phyloP scores from a whole-genome alignment of 2,113 vertebrate genomes.

The Speoplatyrhinus poulsoni region DNA sequence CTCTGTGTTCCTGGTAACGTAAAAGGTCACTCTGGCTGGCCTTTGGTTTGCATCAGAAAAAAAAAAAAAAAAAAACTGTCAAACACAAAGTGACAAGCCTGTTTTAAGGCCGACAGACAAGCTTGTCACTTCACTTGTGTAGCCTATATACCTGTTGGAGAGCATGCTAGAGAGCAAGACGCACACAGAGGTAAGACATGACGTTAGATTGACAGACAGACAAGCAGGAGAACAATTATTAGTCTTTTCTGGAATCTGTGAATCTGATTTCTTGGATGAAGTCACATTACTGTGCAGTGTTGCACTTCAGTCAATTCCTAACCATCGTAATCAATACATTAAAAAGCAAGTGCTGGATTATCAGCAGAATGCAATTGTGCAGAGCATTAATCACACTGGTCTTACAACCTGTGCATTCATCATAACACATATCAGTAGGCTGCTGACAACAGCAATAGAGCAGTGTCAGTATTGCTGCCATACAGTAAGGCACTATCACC shows the following conservation, averaged over 20 bases:
- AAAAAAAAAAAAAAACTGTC: constrained; percentile 7
- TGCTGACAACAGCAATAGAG: no score
- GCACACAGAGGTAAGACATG: background rate
- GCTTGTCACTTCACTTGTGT: no score
- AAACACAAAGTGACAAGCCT: background rate
- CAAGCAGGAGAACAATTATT: background rate
- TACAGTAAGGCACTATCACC: constrained; percentile 10
- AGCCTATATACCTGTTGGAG: background rate
- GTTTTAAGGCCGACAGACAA: background rate
- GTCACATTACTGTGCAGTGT: no score
- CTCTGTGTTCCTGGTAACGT: constrained; percentile 21
- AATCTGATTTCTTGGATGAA: no score
- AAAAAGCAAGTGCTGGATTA: no score
- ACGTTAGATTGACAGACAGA: background rate
- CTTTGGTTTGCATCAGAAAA: background rate
- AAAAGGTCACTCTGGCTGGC: constrained; percentile 6
- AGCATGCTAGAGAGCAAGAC: background rate
- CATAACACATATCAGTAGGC: no score
- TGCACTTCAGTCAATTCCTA: no score
- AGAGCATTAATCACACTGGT: no score
- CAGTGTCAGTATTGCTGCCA: background rate
- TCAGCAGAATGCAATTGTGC: no score
- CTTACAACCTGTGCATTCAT: no score
- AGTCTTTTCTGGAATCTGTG: background rate
- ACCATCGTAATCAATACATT: no score